These are phyloP conservation scores for Phenacoccus solenopsis DNA, from an alignment of 1,140 invertebrate species.

Conservation along the genomic window DNA sequence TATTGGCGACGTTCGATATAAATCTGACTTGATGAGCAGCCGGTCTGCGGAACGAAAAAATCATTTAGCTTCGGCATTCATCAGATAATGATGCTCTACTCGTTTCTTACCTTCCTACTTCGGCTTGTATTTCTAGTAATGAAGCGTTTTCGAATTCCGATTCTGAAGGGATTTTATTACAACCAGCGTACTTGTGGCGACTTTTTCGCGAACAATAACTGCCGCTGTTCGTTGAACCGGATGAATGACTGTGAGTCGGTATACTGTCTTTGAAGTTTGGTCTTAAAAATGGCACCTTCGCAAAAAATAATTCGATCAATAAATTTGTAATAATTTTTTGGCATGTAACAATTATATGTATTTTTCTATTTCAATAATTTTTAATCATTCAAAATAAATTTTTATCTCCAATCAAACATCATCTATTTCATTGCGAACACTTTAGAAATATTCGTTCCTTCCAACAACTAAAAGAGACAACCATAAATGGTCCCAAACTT, in stretches of 20 bases:
- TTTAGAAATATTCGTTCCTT: no score
- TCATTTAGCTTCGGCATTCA: not conserved
- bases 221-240: not conserved
- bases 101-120: not conserved
- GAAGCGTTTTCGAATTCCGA: slow-evolving; percentile 20
- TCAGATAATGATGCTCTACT: not conserved
- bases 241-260: not conserved
- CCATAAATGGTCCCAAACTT: no score
- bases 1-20: not conserved
- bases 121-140: slow-evolving; percentile 13
- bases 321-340: not conserved
- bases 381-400: no score
- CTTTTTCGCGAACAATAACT: not conserved
- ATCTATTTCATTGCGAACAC: no score
- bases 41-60: not conserved
- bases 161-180: slow-evolving; percentile 10
- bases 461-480: no score
- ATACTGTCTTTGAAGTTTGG: not conserved
- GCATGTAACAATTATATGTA: not conserved
- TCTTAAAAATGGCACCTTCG: not conserved
- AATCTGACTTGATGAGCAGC: slow-evolving; percentile 3
- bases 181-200: not conserved
- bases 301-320: not conserved
- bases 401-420: no score
- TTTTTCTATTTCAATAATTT: no score